A percentile compares a stretch with the other conserved stretches of the same genome.
These are phyloP conservation scores for Lepidochitona cinerea DNA, from an alignment of 2,888 invertebrate species.

Conservation along the genomic window DNA sequence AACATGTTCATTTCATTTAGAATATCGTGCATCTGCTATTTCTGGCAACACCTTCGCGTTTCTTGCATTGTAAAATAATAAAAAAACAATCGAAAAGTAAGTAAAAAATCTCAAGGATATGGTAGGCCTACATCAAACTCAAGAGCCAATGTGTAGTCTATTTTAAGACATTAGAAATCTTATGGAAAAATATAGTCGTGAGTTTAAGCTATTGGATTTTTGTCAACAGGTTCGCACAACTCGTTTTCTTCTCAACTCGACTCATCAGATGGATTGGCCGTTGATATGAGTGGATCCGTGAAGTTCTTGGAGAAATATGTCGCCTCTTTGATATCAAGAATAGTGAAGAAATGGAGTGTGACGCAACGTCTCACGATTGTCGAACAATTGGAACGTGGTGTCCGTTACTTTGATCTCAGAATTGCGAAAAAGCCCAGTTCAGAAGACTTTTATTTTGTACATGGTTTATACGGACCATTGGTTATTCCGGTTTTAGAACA, in stretches of 20 bases:
- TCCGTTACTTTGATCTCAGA: constrained; percentile 87
- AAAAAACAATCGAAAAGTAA: too few relatives aligned
- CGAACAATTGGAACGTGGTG: constrained; percentile 83
- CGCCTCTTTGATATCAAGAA: constrained; percentile 72
- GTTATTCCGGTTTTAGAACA: constrained; percentile 78
- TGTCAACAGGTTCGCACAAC: constrained; percentile 84
- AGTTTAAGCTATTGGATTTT: too few relatives aligned
- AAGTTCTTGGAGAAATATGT: constrained; percentile 75
- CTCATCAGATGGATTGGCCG: constrained; percentile 78
- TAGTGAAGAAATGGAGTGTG: constrained; percentile 84
- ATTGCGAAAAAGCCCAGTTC: constrained; percentile 77
- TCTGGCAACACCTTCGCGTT: too few relatives aligned
- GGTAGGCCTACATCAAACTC: too few relatives aligned
- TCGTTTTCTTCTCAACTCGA: constrained; percentile 85
- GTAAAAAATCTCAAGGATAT: too few relatives aligned
- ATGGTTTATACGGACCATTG: constrained; percentile 84
- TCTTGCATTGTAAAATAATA: too few relatives aligned
- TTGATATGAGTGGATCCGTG: constrained; percentile 80
- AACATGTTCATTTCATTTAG: too few relatives aligned
- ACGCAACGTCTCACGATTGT: constrained; percentile 80
- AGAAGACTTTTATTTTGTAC: constrained; percentile 81
- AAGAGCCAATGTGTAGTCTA: too few relatives aligned
- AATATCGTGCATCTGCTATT: too few relatives aligned
- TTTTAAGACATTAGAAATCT: too few relatives aligned
- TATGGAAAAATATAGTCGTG: too few relatives aligned